phyloP scores from a whole-genome alignment of 2,797 vertebrate genomes.

The Lithobates sylvaticus region DNA sequence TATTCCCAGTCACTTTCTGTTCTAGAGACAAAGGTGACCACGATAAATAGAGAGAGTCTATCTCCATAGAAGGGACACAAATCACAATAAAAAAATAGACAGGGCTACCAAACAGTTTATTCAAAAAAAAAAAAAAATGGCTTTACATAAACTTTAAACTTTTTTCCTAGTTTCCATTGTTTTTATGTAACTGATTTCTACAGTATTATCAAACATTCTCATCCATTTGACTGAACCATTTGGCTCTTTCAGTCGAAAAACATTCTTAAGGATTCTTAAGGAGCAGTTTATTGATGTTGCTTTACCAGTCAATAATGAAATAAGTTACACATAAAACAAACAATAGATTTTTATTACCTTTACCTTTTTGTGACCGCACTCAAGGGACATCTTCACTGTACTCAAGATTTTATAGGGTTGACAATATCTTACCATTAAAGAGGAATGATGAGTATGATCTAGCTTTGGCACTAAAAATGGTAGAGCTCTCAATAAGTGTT shows the following conservation, averaged over 20 bases:
- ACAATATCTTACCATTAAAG: conserved; percentile 55
- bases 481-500: too few species aligned
- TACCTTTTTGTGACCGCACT: conserved; percentile 45
- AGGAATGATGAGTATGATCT: conserved; percentile 14
- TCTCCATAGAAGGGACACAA: too few species aligned
- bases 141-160: too few species aligned
- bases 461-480: not conserved
- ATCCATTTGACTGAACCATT: not conserved
- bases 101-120: too few species aligned
- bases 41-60: too few species aligned
- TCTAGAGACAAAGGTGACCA: too few species aligned
- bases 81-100: too few species aligned
- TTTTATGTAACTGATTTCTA: not conserved
- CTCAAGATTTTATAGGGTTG: conserved; percentile 45
- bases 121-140: too few species aligned
- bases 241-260: not conserved
- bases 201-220: too few species aligned
- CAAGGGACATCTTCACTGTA: conserved; percentile 34
- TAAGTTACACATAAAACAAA: conserved; percentile 1
- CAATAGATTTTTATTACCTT: conserved; percentile 69
- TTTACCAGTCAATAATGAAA: conserved; percentile 2
- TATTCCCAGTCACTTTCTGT: too few species aligned
- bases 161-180: too few species aligned
- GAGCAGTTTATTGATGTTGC: not conserved
- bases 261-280: not conserved